phyloP scores from a whole-genome alignment of 2,888 invertebrate genomes.

The Malthinus flaveolus region DNA sequence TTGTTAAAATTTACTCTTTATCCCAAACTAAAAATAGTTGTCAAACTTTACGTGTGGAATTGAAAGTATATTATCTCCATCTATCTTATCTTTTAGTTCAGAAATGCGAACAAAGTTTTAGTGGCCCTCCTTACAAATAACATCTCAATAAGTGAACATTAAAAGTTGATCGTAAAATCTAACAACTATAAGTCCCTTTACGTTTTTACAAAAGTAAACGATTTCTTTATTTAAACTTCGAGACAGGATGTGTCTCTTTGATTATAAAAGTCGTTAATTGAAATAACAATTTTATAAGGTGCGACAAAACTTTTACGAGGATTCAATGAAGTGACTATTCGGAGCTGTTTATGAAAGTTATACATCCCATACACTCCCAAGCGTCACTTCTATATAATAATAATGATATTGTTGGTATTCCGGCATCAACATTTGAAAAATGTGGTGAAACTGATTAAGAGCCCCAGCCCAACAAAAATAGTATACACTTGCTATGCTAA shows the following conservation, averaged over 20 bases:
- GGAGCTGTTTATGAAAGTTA: too few relatives aligned
- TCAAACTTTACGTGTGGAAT: constrained; percentile 19
- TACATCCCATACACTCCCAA: too few relatives aligned
- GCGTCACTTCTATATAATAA: too few relatives aligned
- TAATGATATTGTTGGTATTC: too few relatives aligned
- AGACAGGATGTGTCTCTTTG: constrained; percentile 31
- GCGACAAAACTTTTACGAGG: too few relatives aligned
- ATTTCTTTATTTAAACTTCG: too few relatives aligned
- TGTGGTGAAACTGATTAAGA: too few relatives aligned
- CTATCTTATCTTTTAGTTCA: constrained; percentile 9
- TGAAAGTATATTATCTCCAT: constrained; percentile 10
- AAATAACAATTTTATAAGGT: too few relatives aligned
- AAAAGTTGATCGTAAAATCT: constrained; percentile 34
- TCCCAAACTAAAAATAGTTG: constrained; percentile 17
- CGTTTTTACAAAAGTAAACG: constrained; percentile 34
- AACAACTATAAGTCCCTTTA: constrained; percentile 32
- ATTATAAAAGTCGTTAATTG: constrained; percentile 20
- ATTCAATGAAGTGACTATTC: too few relatives aligned
- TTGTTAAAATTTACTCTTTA: constrained; percentile 21
- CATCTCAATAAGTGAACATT: constrained; percentile 36
- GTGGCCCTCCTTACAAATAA: constrained; percentile 36
- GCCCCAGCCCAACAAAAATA: too few relatives aligned
- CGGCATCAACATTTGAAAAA: too few relatives aligned
- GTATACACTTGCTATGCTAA: too few relatives aligned
- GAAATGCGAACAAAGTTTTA: constrained; percentile 30